These are phyloP conservation scores for Tyrannus savana DNA, from an alignment of 2,113 vertebrate species.

Conservation along the genomic window DNA sequence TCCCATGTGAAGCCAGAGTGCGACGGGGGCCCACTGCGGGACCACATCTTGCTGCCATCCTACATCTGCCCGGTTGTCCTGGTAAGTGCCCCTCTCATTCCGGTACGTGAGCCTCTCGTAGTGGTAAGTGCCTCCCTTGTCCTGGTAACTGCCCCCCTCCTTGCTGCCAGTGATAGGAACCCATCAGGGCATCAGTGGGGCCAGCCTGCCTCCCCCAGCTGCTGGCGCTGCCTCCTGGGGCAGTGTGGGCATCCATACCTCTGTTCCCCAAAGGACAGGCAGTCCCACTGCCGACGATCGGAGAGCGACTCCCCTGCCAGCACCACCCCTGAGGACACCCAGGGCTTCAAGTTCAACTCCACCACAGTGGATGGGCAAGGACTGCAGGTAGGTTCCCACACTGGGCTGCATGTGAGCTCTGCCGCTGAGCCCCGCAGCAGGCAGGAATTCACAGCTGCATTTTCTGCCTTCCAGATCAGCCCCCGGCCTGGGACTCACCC, in stretches of 20 bases:
- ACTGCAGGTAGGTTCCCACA: conserved; percentile 72
- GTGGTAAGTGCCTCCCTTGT: conserved; percentile 73
- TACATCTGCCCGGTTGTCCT: conserved; percentile 87
- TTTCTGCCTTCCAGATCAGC: conserved; percentile 82
- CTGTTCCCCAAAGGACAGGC: conserved; percentile 65
- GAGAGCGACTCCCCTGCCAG: conserved; percentile 82
- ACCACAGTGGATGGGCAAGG: conserved; percentile 83
- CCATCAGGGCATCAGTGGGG: rapidly evolving
- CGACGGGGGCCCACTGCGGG: conserved; percentile 88
- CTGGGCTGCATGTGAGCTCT: rapidly evolving
- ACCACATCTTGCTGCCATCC: conserved; percentile 89
- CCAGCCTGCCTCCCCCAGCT: rapidly evolving
- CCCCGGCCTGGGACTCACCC: conserved; percentile 89
- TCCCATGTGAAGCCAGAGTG: conserved; percentile 87
- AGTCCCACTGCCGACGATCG: conserved; percentile 72
- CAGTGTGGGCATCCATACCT: rapidly evolving
- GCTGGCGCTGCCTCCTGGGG: rapidly evolving
- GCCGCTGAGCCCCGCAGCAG: rapidly evolving
- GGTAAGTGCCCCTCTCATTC: conserved; percentile 71
- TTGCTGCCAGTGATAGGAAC: rapidly evolving
- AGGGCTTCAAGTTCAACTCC: conserved; percentile 80
- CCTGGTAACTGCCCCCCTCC: background rate
- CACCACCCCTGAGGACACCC: conserved; percentile 81
- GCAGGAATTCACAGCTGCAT: rapidly evolving
- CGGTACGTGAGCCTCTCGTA: background rate